These are phyloP conservation scores for Diarsia rubi DNA, from an alignment of 2,888 invertebrate genomes.

Conservation along the genomic window DNA sequence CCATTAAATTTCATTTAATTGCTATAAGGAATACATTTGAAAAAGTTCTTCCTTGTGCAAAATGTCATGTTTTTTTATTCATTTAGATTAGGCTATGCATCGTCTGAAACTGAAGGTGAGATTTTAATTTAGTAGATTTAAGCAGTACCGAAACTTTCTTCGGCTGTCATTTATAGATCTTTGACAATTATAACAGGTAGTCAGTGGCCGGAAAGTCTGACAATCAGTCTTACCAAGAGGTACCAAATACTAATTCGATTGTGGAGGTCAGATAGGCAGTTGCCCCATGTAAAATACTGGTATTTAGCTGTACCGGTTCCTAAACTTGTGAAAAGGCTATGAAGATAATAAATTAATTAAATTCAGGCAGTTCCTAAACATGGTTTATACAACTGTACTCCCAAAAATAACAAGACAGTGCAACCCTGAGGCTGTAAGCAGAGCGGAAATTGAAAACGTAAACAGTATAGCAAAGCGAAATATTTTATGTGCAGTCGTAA, in stretches of 20 bases:
- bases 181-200: too few species aligned
- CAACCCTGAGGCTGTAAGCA: slow-evolving; percentile 57
- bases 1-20: background rate
- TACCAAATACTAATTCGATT: too few species aligned
- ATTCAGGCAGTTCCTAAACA: background rate
- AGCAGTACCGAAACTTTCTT: too few species aligned
- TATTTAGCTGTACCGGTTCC: too few species aligned
- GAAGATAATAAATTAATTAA: background rate
- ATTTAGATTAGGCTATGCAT: background rate
- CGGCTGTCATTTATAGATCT: too few species aligned
- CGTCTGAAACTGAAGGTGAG: background rate
- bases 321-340: too few species aligned
- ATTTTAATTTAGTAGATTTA: background rate
- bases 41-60: background rate
- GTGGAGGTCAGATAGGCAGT: too few species aligned
- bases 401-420: slow-evolving; percentile 61
- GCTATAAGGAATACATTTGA: too few species aligned
- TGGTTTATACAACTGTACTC: background rate
- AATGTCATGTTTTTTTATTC: background rate
- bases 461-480: slow-evolving; percentile 64
- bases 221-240: too few species aligned
- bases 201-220: too few species aligned
- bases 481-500: slow-evolving; percentile 65
- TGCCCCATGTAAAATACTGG: too few species aligned
- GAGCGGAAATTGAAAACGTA: slow-evolving; percentile 77